Evolutionary conservation across 2,113 vertebrate genomes (phyloP), one percentile per base, ranked within the genome.

Genomic region (Psilopogon haemacephalus): DNA sequence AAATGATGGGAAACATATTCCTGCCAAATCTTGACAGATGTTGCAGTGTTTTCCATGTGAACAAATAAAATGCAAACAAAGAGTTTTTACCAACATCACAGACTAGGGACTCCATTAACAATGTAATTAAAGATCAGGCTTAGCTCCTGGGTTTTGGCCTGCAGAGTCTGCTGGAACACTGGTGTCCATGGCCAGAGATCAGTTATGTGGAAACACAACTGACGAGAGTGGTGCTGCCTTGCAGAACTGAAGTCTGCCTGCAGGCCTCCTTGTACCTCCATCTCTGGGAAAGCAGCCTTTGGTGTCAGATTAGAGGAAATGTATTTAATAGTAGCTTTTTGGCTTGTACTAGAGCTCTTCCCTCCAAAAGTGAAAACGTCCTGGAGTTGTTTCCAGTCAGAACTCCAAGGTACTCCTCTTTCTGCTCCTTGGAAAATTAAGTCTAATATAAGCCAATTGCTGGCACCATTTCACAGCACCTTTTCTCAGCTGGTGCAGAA

Each of bases 141-240:
- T 56, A 68, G 35, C 18, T 67, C n/a, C 35, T 35, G 38, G 44
- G 44, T 16, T 83, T 89, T 83, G 78, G 37, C 32, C 17, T 20
- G 12, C 5, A 9, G 32, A 69, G 44, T 40, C 38, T 88, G 68
- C 48, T 80, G 55, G 37, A 23, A 69, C 3, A 2, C 6, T 76
- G 40, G 12, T 70, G 21, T 15, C 64, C 0, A 0, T 55, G 32
- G 32, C 69, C 32, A 67, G 56, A 73, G 32, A 37, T 0, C 0
- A 20, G 27, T 71, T 90, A 50, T 5, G 1, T 19, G 12, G 13
- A 81, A 32, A 40, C 4, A 18, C 12, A 48, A 3, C 8, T 63
- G 6, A 24, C 56, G 35, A 55, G 19, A 40, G 18, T 15, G 11
- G 17, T 65, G 30, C 30, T 64, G 14, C 2, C 1, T 7, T 1